These are phyloP conservation scores for Oncorhynchus kisutch DNA, from an alignment of 2,113 vertebrate species.

Conservation along the genomic window DNA sequence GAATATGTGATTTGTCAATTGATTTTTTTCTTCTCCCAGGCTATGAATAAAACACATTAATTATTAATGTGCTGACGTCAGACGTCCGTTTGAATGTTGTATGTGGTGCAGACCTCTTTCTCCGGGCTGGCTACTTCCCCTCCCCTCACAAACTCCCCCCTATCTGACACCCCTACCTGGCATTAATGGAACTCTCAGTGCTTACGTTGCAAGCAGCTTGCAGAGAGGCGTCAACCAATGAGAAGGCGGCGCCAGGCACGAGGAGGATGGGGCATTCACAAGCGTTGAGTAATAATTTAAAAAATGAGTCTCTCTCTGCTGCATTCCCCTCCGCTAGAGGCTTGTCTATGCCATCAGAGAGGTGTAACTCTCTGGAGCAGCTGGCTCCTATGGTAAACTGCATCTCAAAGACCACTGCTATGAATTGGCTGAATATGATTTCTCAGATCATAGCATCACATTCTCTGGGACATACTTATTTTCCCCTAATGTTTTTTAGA, in stretches of 20 bases:
- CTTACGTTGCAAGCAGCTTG: constrained; percentile 57
- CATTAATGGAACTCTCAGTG: constrained; percentile 59
- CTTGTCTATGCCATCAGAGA: constrained; percentile 40
- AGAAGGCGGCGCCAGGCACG: constrained; percentile 35
- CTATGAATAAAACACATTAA: constrained; percentile 83
- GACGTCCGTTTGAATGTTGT: constrained; percentile 75
- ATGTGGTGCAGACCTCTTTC: constrained; percentile 78
- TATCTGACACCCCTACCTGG: constrained; percentile 43
- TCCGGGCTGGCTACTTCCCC: constrained; percentile 61
- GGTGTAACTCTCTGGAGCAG: constrained; percentile 29
- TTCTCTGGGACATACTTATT: not conserved
- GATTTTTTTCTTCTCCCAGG: constrained; percentile 71
- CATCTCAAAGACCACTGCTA: constrained; percentile 23
- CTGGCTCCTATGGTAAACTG: constrained; percentile 57
- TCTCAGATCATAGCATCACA: not conserved
- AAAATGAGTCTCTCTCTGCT: constrained; percentile 15
- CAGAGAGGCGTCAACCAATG: constrained; percentile 59
- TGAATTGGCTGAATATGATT: not conserved
- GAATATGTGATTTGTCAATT: constrained; percentile 83
- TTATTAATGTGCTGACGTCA: constrained; percentile 82
- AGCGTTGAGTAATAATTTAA: constrained; percentile 39
- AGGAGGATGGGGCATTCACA: constrained; percentile 51
- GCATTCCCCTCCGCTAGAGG: constrained; percentile 34
- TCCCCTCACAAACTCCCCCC: constrained; percentile 22
- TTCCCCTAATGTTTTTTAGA: not conserved